Percentiles rank a stretch among this genome's conserved stretches.
These are phyloP conservation scores for Podarcis siculus DNA, from an alignment of 2,797 vertebrate species.

Conservation along the genomic window DNA sequence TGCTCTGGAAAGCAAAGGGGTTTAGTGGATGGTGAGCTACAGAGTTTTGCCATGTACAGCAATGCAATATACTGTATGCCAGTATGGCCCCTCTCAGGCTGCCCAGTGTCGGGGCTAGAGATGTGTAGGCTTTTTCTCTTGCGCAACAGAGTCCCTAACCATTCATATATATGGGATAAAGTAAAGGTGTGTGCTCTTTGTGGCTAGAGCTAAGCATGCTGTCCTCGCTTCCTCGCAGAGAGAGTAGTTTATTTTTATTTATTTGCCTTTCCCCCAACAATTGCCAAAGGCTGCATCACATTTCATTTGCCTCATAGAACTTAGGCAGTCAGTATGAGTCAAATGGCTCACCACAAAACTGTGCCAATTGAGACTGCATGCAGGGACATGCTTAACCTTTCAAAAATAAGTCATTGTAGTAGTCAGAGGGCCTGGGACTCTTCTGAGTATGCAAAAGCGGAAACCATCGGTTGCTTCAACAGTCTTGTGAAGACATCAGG, in stretches of 20 bases:
- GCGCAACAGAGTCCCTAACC: too few relatives aligned
- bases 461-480: not conserved
- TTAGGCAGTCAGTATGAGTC: not conserved
- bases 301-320: not conserved
- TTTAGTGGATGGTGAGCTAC: not conserved
- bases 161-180: not conserved
- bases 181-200: not conserved
- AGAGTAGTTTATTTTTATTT: not conserved
- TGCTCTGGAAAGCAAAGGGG: not conserved
- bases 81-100: not conserved
- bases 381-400: not conserved
- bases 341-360: not conserved
- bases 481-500: too few relatives aligned
- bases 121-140: not conserved
- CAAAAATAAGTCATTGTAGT: not conserved
- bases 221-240: not conserved
- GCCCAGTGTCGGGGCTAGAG: not conserved
- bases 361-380: not conserved
- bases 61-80: not conserved
- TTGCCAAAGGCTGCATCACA: not conserved
- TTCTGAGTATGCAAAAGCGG: not conserved
- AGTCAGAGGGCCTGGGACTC: not conserved
- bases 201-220: not conserved
- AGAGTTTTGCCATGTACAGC: not conserved
- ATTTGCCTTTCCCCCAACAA: not conserved